phyloP scores from a whole-genome alignment of 2,888 invertebrate species.

The Drosophila cracens region DNA sequence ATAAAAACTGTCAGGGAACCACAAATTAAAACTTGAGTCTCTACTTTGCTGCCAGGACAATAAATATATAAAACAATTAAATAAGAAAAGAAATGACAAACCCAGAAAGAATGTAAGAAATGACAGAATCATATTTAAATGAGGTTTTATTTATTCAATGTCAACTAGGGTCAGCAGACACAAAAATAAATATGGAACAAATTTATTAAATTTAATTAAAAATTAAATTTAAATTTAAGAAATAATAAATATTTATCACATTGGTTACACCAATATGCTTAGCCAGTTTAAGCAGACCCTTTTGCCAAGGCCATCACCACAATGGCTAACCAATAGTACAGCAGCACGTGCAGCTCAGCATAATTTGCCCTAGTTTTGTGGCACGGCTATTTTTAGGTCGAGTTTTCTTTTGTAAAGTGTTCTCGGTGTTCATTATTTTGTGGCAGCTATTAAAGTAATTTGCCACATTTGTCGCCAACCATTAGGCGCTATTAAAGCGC shows the following conservation, averaged over 20 bases:
- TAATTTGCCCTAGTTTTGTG: conserved; percentile 27
- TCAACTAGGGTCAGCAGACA: too few relatives aligned
- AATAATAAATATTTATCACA: background rate
- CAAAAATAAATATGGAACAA: background rate
- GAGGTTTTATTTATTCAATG: too few relatives aligned
- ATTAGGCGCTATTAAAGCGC: conserved; percentile 77
- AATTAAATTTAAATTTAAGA: background rate
- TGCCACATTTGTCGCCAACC: conserved; percentile 78
- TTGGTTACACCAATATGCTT: background rate
- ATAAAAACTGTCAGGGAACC: conserved; percentile 1
- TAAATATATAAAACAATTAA: conserved; percentile 17
- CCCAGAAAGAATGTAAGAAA: background rate
- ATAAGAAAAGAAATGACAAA: background rate
- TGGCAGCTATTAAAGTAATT: conserved; percentile 75
- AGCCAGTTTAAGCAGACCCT: conserved; percentile 7
- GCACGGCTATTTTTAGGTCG: conserved; percentile 2
- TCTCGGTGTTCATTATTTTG: conserved; percentile 71
- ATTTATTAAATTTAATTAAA: background rate
- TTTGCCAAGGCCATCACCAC: conserved; percentile 26
- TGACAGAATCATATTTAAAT: conserved; percentile 11
- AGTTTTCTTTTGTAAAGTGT: conserved; percentile 35
- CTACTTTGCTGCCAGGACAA: conserved; percentile 16
- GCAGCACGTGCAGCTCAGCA: conserved; percentile 17
- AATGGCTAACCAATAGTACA: conserved; percentile 42
- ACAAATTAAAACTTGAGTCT: conserved; percentile 9